Base-by-base conservation (phyloP, 2,797 vertebrate species). In the Cheirogaleus major region DNA sequence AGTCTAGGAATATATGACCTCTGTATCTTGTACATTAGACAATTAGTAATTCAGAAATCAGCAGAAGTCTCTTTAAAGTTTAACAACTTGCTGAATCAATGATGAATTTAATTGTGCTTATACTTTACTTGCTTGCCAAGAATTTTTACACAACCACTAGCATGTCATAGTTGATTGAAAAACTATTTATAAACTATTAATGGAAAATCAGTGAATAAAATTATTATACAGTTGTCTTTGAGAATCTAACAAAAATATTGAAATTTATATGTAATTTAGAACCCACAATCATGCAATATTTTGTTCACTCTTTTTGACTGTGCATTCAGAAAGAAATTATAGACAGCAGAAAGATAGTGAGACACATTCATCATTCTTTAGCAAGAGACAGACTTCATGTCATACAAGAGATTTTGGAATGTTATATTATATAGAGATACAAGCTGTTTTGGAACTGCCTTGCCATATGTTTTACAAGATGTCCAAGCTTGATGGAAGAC, bases 201-300 rank as follows among this genome's bases (percentile, higher is more conserved):
- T n/a, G 91, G 38, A 82, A 94, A 96, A 89, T 45, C 48, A 86
- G 52, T 82, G 79, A 89, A 92, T 95, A 91, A 83, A 97, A 84
- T 90, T 72, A 86, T 89, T 48, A 85, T 69, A 30, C 52, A 91
- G 89, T 93, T 91, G 50, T 89, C 65, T 96, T 95, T 61, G 27
- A 93, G 63, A 93, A 91, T 82, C 18, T 27, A 73, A 87, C 18
- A 82, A 75, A 80, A 38, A 83, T 82, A 89, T 91, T 80, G 38
- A 69, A 79, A 52, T 10, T 89, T 91, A 89, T 84, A 82, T 32
- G 63, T 95, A 95, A 94, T 86, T 86, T 82, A 82, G n/a, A 45
- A 52, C 45, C 2, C 13, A 82, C 59, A 89, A 13, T 93, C 25
- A 73, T 79, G 86, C 70, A 88, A 27, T 65, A 11, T 67, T 90